Percentiles rank a stretch among this genome's conserved stretches.
phyloP scores from a whole-genome alignment of 2,888 invertebrate species.

The Drosophila prolongata region DNA sequence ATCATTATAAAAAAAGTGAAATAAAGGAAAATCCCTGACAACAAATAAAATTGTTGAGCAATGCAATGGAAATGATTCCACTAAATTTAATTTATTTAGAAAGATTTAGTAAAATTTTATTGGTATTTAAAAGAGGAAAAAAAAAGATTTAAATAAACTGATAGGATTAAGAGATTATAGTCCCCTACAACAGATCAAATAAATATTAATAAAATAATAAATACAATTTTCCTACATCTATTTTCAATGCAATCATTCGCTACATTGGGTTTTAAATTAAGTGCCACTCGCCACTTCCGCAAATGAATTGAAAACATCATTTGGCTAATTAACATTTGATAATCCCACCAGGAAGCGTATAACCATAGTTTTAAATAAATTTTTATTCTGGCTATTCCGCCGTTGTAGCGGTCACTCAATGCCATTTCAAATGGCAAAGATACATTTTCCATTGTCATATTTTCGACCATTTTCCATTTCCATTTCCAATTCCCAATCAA shows the following conservation, averaged over 20 bases:
- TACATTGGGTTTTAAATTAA: not conserved
- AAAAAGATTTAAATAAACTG: not conserved
- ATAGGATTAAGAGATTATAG: not conserved
- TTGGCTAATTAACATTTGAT: slow-evolving; percentile 40
- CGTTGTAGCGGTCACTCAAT: slow-evolving; percentile 23
- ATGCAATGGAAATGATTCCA: too few relatives aligned
- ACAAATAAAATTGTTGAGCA: too few relatives aligned
- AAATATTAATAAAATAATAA: slow-evolving; percentile 8
- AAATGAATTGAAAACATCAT: slow-evolving; percentile 23
- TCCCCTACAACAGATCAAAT: not conserved
- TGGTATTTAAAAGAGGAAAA: too few relatives aligned
- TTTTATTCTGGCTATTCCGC: slow-evolving; percentile 22
- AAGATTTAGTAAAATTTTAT: too few relatives aligned
- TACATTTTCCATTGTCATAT: slow-evolving; percentile 35
- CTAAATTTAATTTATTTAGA: too few relatives aligned
- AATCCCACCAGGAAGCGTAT: slow-evolving; percentile 15
- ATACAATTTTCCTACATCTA: not conserved
- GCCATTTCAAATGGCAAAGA: slow-evolving; percentile 37
- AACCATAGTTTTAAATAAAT: slow-evolving; percentile 26
- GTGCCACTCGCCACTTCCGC: slow-evolving; percentile 10
- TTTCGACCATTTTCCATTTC: slow-evolving; percentile 31
- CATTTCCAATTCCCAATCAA: slow-evolving; percentile 5
- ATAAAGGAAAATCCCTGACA: too few relatives aligned
- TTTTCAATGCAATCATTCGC: not conserved
- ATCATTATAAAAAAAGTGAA: too few relatives aligned